These are phyloP conservation scores for Phylloscopus whistleri DNA, from an alignment of 2,113 vertebrate species.

Conservation along the genomic window DNA sequence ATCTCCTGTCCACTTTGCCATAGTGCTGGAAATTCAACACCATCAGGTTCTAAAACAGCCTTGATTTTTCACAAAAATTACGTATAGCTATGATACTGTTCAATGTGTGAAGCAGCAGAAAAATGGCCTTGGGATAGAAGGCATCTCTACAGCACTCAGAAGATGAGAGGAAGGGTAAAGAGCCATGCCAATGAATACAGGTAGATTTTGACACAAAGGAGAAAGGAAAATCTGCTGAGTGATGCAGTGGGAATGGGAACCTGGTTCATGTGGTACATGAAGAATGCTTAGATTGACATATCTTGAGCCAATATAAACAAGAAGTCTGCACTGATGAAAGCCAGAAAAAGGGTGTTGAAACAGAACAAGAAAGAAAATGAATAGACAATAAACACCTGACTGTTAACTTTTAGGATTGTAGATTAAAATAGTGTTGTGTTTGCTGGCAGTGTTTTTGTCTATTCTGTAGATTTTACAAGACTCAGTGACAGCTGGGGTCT, in stretches of 20 bases:
- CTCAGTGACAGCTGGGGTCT: background rate
- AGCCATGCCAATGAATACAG: background rate
- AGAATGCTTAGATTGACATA: background rate
- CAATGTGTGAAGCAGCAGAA: background rate
- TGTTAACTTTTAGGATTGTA: background rate
- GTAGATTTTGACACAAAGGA: background rate
- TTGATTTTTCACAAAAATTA: background rate
- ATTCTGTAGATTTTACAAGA: background rate
- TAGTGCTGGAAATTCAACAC: background rate
- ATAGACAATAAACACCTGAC: background rate
- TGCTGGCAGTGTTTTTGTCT: background rate
- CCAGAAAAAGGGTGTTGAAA: background rate
- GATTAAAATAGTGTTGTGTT: background rate
- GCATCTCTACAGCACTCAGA: background rate
- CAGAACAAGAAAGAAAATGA: background rate
- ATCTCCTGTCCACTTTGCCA: background rate
- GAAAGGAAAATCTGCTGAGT: background rate
- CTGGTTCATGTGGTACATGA: background rate
- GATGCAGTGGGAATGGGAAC: background rate
- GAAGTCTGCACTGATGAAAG: background rate
- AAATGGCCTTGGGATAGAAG: background rate
- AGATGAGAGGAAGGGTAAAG: background rate
- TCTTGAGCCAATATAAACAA: background rate
- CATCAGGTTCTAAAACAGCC: background rate
- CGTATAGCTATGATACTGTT: background rate